Conservation (phyloP, 2,888 invertebrate genomes). For the Ophion slaviceki region DNA sequence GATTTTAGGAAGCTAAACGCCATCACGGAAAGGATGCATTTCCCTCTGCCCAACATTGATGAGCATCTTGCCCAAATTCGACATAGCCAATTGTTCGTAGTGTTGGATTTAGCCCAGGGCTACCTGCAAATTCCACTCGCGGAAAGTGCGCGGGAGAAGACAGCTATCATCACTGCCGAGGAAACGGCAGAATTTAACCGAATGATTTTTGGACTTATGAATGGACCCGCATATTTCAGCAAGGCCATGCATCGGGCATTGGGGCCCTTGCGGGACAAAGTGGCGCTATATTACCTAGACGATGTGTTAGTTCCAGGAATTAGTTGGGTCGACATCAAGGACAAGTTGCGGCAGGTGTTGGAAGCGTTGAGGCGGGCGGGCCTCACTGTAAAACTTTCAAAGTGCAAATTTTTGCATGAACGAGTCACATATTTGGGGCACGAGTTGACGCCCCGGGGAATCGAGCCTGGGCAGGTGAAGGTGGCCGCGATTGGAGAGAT, state of each 20-base stretch:
- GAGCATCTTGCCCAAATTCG: too few relatives aligned
- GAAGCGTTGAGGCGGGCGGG: slow-evolving; percentile 7
- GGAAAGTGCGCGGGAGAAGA: too few relatives aligned
- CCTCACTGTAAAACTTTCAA: background rate
- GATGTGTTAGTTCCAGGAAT: slow-evolving; percentile 27
- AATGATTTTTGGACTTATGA: slow-evolving; percentile 55
- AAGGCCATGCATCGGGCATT: slow-evolving; percentile 18
- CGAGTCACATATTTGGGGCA: slow-evolving; percentile 74
- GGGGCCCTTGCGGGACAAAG: background rate
- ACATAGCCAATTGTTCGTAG: too few relatives aligned
- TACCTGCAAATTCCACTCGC: too few relatives aligned
- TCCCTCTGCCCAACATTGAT: too few relatives aligned
- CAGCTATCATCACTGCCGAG: slow-evolving; percentile 62
- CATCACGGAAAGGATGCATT: too few relatives aligned
- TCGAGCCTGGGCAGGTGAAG: slow-evolving; percentile 65
- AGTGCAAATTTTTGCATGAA: slow-evolving; percentile 65
- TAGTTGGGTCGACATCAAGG: slow-evolving; percentile 67
- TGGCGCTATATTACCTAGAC: slow-evolving; percentile 10
- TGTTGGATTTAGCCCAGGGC: background rate
- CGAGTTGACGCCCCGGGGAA: slow-evolving; percentile 39
- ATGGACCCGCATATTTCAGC: slow-evolving; percentile 31
- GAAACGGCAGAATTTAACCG: slow-evolving; percentile 27
- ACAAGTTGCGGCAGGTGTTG: background rate
- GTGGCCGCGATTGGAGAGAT: slow-evolving; percentile 62
- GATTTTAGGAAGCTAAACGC: too few relatives aligned